A percentile compares a stretch with the other conserved stretches of the same genome.
These are phyloP conservation scores for Deilephila porcellus DNA, from an alignment of 2,888 invertebrate genomes.

Conservation along the genomic window DNA sequence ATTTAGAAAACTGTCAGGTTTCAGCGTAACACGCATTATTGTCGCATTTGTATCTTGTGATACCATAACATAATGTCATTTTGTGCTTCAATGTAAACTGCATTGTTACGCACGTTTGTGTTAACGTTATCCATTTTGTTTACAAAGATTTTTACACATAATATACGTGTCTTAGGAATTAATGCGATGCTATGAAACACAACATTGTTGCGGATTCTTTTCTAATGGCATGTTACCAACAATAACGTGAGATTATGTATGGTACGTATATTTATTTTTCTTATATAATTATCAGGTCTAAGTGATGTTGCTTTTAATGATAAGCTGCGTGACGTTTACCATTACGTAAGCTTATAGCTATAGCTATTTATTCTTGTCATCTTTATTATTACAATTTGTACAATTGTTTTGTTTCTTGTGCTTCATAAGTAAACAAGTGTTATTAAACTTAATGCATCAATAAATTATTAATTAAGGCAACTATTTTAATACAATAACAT, in stretches of 20 bases:
- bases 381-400: too few relatives aligned
- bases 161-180: slow-evolving; percentile 22
- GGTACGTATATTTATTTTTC: too few relatives aligned
- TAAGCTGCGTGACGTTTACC: too few relatives aligned
- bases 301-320: too few relatives aligned
- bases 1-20: slow-evolving; percentile 72
- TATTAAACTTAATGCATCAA: too few relatives aligned
- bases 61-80: slow-evolving; percentile 68
- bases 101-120: slow-evolving; percentile 75
- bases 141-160: slow-evolving; percentile 47
- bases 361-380: too few relatives aligned
- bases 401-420: too few relatives aligned
- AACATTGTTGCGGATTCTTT: background rate
- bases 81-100: slow-evolving; percentile 78
- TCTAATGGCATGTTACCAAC: background rate
- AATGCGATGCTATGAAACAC: slow-evolving; percentile 1
- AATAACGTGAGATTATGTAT: background rate
- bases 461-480: too few relatives aligned
- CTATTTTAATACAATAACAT: too few relatives aligned
- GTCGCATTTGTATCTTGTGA: slow-evolving; percentile 72
- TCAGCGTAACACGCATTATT: slow-evolving; percentile 57
- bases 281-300: too few relatives aligned
- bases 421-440: too few relatives aligned
- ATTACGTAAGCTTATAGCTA: too few relatives aligned
- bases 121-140: slow-evolving; percentile 61